Evolutionary conservation across 2,113 vertebrate genomes (phyloP).

Genomic region (Dermatemys mawii): DNA sequence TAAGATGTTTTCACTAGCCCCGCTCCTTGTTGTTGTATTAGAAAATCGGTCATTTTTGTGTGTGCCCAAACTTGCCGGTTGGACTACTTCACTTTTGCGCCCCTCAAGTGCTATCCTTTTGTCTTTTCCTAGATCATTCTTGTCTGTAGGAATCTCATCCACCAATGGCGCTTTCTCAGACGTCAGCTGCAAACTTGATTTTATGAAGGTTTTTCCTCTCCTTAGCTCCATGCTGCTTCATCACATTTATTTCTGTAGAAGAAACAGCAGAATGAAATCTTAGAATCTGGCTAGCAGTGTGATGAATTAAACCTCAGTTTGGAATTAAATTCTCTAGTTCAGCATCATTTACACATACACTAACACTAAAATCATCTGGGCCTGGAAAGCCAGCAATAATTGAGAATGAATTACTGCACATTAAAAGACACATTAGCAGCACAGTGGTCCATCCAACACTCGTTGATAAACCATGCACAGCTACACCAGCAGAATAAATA

Average conservation of each 20-base stretch:
- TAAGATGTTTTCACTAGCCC: conserved; percentile 11
- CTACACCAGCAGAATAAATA: background rate
- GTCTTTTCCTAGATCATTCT: conserved; percentile 1
- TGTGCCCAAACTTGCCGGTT: conserved; percentile 31
- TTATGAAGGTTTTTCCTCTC: conserved; percentile 85
- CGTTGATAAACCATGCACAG: background rate
- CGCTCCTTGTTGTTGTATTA: conserved; percentile 44
- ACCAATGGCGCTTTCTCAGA: conserved; percentile 67
- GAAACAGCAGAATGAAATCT: conserved; percentile 35
- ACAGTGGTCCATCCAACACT: background rate
- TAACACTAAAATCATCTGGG: background rate
- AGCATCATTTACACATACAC: background rate
- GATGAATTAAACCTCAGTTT: background rate
- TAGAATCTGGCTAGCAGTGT: background rate
- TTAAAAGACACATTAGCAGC: background rate
- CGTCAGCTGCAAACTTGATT: conserved; percentile 74
- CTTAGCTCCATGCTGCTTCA: conserved; percentile 78
- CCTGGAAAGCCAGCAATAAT: background rate
- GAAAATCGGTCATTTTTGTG: conserved; percentile 64
- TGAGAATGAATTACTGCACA: background rate
- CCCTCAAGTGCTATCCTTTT: conserved; percentile 34
- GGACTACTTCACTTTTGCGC: background rate
- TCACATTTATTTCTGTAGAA: conserved; percentile 53
- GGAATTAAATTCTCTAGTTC: background rate
- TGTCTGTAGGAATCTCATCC: conserved; percentile 11